phyloP scores from a whole-genome alignment of 2,888 invertebrate genomes.

The Ophion costatus region DNA sequence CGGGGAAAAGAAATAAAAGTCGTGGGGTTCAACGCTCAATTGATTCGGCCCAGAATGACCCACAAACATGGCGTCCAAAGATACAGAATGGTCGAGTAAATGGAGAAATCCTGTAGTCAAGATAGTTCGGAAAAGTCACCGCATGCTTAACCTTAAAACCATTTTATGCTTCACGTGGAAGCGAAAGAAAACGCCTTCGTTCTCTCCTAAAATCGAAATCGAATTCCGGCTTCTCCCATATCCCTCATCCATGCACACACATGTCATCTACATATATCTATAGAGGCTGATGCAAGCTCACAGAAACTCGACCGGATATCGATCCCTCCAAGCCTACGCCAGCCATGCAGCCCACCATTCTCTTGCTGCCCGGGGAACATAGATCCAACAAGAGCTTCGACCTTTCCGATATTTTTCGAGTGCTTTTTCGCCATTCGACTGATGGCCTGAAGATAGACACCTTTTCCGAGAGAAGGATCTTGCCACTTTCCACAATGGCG shows the following conservation, averaged over 20 bases:
- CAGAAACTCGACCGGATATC: constrained; percentile 53
- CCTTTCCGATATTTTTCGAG: constrained; percentile 26
- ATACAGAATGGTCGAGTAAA: constrained; percentile 39
- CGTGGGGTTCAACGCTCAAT: background rate
- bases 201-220: constrained; percentile 16
- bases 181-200: constrained; percentile 4
- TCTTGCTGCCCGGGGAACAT: constrained; percentile 24
- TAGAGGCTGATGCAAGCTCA: constrained; percentile 37
- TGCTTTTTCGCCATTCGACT: constrained; percentile 2
- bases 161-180: background rate
- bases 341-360: constrained; percentile 10
- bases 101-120: constrained; percentile 43
- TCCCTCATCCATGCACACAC: background rate
- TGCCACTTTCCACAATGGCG: background rate
- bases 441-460: background rate
- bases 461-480: background rate
- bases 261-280: constrained; percentile 2
- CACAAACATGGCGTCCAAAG: background rate
- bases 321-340: constrained; percentile 40
- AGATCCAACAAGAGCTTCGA: constrained; percentile 31
- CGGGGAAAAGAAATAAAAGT: background rate
- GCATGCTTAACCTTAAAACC: background rate
- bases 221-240: constrained; percentile 12
- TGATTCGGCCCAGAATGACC: background rate
- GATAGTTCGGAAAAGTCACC: background rate